Percentiles rank a stretch among this genome's conserved stretches.
Evolutionary conservation across 2,797 vertebrate species (phyloP).

Genomic region (Threskiornis aethiopicus): DNA sequence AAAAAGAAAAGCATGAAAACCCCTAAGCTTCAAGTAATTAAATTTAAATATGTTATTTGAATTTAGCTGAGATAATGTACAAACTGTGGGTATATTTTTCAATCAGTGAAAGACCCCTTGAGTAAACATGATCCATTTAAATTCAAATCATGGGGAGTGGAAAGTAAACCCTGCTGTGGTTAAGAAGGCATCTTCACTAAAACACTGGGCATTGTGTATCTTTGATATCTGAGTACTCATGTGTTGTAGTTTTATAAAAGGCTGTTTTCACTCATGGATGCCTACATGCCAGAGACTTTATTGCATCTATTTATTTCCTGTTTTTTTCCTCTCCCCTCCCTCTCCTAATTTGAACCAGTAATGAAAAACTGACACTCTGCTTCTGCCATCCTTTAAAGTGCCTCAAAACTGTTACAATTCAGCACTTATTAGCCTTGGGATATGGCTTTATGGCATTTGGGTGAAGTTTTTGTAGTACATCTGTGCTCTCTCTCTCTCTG

Average conservation of each 20-base stretch:
- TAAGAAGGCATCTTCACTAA: constrained; percentile 35
- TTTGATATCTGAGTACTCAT: constrained; percentile 6
- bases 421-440: constrained; percentile 34
- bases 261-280: constrained; percentile 62
- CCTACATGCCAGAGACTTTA: constrained; percentile 51
- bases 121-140: constrained; percentile 61
- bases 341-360: constrained; percentile 61
- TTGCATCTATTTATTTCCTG: constrained; percentile 72
- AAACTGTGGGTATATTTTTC: constrained; percentile 65
- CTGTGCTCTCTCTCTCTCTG: constrained; percentile 43
- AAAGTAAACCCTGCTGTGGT: constrained; percentile 28
- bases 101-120: constrained; percentile 55
- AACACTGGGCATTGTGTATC: constrained; percentile 8
- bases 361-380: constrained; percentile 43
- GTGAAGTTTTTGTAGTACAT: constrained; percentile 42
- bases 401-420: constrained; percentile 60
- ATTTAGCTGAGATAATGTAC: constrained; percentile 65
- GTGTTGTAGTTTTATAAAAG: constrained; percentile 32
- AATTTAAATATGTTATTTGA: constrained; percentile 75
- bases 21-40: constrained; percentile 73
- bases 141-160: constrained; percentile 50
- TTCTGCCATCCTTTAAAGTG: constrained; percentile 24
- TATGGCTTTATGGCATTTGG: constrained; percentile 46
- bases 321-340: neutral
- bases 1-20: constrained; percentile 62